Conservation (phyloP, 2,113 vertebrate species). For the Tyrannus savana region DNA sequence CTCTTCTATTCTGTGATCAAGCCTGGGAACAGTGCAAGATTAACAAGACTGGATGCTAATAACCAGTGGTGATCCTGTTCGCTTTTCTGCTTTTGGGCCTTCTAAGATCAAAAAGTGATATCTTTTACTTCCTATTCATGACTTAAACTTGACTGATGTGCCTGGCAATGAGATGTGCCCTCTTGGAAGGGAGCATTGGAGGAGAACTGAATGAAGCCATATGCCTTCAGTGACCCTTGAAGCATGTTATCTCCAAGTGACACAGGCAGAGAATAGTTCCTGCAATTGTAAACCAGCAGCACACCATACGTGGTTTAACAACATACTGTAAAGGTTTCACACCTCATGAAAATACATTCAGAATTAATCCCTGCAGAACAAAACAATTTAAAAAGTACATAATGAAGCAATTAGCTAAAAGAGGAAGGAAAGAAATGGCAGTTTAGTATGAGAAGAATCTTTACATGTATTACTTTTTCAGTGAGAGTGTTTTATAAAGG, state of each 20-base stretch:
- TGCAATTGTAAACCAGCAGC: not conserved
- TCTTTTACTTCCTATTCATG: not conserved
- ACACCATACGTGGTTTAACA: not conserved
- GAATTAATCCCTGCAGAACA: constrained; percentile 70
- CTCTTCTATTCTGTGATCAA: accelerated
- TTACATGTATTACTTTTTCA: constrained; percentile 14
- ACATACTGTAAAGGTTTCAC: constrained; percentile 25
- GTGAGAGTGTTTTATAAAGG: not conserved
- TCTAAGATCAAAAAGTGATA: not conserved
- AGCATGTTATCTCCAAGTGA: not conserved
- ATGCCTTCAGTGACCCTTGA: not conserved
- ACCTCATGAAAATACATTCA: constrained; percentile 34
- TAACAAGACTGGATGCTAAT: not conserved
- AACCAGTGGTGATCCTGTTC: not conserved
- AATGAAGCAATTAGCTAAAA: constrained; percentile 66
- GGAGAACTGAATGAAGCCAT: not conserved
- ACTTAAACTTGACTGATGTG: not conserved
- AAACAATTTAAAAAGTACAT: constrained; percentile 58
- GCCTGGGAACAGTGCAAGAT: not conserved
- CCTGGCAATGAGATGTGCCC: not conserved
- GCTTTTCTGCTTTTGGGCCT: not conserved
- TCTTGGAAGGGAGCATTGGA: no score
- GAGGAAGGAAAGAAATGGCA: not conserved
- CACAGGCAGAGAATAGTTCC: not conserved
- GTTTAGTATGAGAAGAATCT: constrained; percentile 8